These are phyloP conservation scores for Xanthia togata DNA, from an alignment of 2,888 invertebrate species.

Conservation along the genomic window DNA sequence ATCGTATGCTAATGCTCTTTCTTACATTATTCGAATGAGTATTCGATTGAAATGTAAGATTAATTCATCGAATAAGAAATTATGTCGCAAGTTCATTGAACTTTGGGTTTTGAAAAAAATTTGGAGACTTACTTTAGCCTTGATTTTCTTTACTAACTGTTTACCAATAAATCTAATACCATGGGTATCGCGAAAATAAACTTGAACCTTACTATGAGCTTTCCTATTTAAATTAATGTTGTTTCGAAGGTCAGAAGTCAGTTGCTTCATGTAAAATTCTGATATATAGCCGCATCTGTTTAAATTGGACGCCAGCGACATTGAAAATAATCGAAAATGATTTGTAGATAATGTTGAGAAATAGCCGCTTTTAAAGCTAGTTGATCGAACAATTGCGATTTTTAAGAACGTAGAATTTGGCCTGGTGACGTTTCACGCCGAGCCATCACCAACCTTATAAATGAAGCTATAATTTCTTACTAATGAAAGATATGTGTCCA, in stretches of 20 bases:
- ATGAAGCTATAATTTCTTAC: conserved; percentile 37
- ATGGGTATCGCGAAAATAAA: neutral
- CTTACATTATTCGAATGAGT: conserved; percentile 26
- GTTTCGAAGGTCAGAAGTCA: neutral
- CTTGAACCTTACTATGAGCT: neutral
- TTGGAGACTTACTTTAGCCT: neutral
- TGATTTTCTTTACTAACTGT: neutral
- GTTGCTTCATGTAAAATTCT: conserved; percentile 5
- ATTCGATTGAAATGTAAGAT: conserved; percentile 53
- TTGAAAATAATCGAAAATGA: neutral
- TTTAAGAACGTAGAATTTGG: neutral
- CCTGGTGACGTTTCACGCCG: neutral
- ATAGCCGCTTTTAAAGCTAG: neutral
- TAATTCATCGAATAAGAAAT: conserved; percentile 37
- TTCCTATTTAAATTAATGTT: conserved; percentile 19
- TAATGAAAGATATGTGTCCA: conserved; percentile 35
- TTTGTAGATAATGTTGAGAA: neutral
- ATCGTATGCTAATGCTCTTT: conserved; percentile 57
- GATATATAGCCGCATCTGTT: conserved; percentile 4
- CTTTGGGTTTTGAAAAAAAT: conserved; percentile 14
- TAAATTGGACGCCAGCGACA: neutral
- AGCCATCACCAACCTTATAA: conserved; percentile 11
- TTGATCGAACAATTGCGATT: neutral
- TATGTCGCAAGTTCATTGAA: conserved; percentile 32
- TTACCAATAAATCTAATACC: neutral